These are phyloP conservation scores for Anthopleura xanthogrammica DNA, from an alignment of 92 coral and sea anemone species.

Conservation along the genomic window DNA sequence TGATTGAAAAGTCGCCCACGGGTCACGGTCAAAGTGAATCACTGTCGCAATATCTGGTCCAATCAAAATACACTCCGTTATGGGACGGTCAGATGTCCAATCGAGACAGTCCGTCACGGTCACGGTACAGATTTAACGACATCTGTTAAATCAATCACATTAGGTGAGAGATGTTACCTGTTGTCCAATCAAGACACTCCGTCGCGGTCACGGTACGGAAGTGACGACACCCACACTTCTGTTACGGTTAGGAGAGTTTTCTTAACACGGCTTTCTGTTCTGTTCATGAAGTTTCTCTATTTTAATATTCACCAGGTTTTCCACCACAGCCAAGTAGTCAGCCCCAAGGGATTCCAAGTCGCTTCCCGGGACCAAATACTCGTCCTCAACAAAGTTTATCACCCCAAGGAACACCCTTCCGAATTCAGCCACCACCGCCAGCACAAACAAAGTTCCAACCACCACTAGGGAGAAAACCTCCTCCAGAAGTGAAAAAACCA, in stretches of 20 bases:
- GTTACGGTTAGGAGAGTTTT: no score
- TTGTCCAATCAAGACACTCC: no score
- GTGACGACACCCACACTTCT: background rate
- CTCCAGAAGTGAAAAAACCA: conserved; percentile 8
- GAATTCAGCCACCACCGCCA: background rate
- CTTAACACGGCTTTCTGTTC: background rate
- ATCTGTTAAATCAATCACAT: no score
- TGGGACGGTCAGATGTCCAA: no score
- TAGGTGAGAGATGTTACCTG: no score
- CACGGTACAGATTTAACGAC: no score
- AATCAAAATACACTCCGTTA: no score
- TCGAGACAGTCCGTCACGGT: no score
- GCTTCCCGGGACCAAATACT: background rate
- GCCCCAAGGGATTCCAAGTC: background rate
- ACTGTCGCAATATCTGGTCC: no score
- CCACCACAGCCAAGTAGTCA: background rate
- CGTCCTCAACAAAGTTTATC: conserved; percentile 16
- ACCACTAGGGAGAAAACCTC: background rate
- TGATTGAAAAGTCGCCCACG: background rate
- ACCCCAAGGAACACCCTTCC: conserved; percentile 24
- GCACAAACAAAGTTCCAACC: background rate
- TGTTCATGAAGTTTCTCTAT: background rate
- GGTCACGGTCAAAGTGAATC: no score
- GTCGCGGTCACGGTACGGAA: no score
- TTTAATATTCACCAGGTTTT: background rate